Conservation (phyloP, 2,113 vertebrate genomes). For the Ceuthmochares aereus region DNA sequence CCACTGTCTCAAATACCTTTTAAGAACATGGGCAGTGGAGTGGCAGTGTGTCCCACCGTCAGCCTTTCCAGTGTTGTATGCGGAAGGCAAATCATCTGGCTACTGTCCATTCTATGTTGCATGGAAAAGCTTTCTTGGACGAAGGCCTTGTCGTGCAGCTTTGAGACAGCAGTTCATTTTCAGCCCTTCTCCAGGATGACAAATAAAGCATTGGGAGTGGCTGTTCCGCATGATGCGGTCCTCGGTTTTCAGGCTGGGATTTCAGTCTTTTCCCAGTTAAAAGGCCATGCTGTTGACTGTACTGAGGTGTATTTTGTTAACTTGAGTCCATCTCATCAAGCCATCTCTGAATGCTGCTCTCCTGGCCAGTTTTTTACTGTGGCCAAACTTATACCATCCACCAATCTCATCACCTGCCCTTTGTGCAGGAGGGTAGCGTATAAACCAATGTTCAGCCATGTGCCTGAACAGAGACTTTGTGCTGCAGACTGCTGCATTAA, state of each 20-base stretch:
- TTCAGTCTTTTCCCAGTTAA: background rate
- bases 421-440: background rate
- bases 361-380: background rate
- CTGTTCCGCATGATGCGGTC: background rate
- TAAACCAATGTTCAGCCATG: background rate
- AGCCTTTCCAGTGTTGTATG: background rate
- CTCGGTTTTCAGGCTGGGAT: background rate
- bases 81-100: background rate
- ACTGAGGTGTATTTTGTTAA: background rate
- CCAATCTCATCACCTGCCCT: background rate
- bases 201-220: background rate
- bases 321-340: background rate
- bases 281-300: background rate
- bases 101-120: background rate
- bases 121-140: background rate
- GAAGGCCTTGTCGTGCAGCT: background rate
- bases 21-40: background rate
- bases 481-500: background rate
- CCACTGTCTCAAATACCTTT: background rate
- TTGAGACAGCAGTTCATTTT: background rate
- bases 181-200: background rate
- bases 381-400: rapidly evolving
- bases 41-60: background rate
- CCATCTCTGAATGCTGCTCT: background rate
- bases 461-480: background rate